phyloP scores from a whole-genome alignment of 1,140 invertebrate species.

The Aphidius ervi region DNA sequence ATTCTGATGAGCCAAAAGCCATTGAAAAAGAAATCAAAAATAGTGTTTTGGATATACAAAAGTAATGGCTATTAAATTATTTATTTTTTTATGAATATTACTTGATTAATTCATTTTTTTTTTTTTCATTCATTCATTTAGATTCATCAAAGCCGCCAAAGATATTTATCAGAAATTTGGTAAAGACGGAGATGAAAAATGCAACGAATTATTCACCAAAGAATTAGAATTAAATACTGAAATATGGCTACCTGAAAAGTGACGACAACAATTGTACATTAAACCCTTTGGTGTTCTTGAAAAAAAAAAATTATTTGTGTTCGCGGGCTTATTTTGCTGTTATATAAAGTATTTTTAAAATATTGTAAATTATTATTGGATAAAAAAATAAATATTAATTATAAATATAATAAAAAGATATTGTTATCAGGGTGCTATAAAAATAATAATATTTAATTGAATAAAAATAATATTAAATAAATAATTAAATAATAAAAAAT shows the following conservation, averaged over 20 bases:
- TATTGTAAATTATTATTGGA: background rate
- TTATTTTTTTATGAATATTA: conserved; percentile 2
- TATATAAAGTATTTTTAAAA: background rate
- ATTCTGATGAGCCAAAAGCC: conserved; percentile 25
- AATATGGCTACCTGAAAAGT: conserved; percentile 51
- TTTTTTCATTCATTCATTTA: conserved; percentile 38
- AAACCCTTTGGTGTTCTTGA: conserved; percentile 1
- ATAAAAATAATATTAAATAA: no score
- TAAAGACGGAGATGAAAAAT: conserved; percentile 44
- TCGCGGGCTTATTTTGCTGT: conserved; percentile 3
- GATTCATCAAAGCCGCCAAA: conserved; percentile 47
- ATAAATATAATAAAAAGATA: no score
- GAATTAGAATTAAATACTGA: conserved; percentile 41
- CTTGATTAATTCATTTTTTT: conserved; percentile 1
- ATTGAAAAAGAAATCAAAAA: conserved; percentile 42
- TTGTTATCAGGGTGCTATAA: no score
- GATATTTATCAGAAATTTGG: conserved; percentile 44
- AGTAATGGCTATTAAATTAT: conserved; percentile 28
- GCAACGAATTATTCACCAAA: conserved; percentile 40
- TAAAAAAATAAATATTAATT: conserved; percentile 3
- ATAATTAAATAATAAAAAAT: no score
- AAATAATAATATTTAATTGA: no score
- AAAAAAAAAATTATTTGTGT: background rate
- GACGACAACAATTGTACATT: conserved; percentile 21
- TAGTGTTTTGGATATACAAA: conserved; percentile 43